Percentiles rank a stretch among this genome's conserved stretches.
These are phyloP conservation scores for Lonchura striata DNA, from an alignment of 2,113 vertebrate genomes.

Conservation along the genomic window DNA sequence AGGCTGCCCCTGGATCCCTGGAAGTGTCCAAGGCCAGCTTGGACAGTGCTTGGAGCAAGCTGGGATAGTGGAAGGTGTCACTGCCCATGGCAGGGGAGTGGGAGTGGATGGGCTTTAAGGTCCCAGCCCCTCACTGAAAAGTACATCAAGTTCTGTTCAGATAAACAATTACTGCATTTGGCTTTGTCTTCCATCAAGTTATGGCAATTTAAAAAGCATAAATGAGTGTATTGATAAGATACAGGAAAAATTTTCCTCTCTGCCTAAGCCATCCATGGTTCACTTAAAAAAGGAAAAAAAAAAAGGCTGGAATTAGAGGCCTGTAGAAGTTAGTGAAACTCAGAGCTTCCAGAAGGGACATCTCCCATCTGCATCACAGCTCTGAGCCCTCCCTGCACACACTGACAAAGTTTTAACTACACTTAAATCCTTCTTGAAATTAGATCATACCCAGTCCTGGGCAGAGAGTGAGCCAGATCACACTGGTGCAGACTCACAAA, in stretches of 20 bases:
- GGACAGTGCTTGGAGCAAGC: accelerated
- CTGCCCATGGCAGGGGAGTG: not conserved
- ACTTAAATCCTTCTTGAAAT: not conserved
- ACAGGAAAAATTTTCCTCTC: not conserved
- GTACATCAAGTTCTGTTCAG: not conserved
- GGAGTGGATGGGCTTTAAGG: not conserved
- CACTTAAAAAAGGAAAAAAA: not conserved
- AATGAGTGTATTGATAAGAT: not conserved
- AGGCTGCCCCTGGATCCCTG: not conserved
- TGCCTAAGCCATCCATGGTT: not conserved
- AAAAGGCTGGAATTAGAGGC: not conserved
- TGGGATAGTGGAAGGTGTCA: not conserved
- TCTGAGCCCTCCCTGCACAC: not conserved
- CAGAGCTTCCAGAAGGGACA: not conserved
- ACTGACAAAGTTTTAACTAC: accelerated
- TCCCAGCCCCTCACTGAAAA: not conserved
- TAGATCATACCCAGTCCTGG: not conserved
- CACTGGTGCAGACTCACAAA: accelerated
- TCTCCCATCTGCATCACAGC: not conserved
- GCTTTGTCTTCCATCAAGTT: not conserved
- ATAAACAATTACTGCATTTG: not conserved
- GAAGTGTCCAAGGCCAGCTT: not conserved
- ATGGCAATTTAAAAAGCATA: not conserved
- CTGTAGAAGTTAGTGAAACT: not conserved
- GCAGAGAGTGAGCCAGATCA: not conserved